A percentile compares a stretch with the other conserved stretches of the same genome.
These are phyloP conservation scores for Drosophila subobscura DNA, from an alignment of 1,140 invertebrate species.

Conservation along the genomic window DNA sequence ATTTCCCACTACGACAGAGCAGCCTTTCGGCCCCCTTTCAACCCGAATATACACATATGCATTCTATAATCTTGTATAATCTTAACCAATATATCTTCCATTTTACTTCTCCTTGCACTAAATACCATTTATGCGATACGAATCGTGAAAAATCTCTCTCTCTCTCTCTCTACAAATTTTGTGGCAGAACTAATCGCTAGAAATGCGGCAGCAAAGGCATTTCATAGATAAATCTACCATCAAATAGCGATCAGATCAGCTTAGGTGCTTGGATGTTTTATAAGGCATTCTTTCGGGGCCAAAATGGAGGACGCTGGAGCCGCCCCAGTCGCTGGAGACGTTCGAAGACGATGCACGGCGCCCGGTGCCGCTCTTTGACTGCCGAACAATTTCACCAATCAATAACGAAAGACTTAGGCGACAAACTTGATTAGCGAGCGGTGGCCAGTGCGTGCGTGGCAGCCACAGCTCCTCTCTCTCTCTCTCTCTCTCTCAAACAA, in stretches of 20 bases:
- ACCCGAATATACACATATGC: too few species aligned
- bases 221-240: conserved; percentile 6
- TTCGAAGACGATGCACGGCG: conserved; percentile 13
- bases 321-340: conserved; percentile 37
- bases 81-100: too few species aligned
- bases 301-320: conserved; percentile 54
- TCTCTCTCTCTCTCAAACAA: too few species aligned
- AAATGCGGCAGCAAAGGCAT: not conserved
- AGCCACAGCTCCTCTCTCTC: too few species aligned
- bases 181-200: not conserved
- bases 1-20: too few species aligned
- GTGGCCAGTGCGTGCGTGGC: conserved; percentile 38
- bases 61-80: too few species aligned
- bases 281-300: conserved; percentile 30
- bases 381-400: conserved; percentile 76
- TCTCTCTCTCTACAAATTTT: too few species aligned
- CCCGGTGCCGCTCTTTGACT: conserved; percentile 19
- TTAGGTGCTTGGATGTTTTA: conserved; percentile 18
- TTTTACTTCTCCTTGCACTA: not conserved
- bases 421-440: conserved; percentile 74
- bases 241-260: conserved; percentile 37
- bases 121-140: too few species aligned
- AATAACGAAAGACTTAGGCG: conserved; percentile 81
- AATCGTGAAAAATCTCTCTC: too few species aligned
- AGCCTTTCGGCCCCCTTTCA: too few species aligned